phyloP scores from a whole-genome alignment of 2,888 invertebrate genomes.

The Orchesellides sinensis region DNA sequence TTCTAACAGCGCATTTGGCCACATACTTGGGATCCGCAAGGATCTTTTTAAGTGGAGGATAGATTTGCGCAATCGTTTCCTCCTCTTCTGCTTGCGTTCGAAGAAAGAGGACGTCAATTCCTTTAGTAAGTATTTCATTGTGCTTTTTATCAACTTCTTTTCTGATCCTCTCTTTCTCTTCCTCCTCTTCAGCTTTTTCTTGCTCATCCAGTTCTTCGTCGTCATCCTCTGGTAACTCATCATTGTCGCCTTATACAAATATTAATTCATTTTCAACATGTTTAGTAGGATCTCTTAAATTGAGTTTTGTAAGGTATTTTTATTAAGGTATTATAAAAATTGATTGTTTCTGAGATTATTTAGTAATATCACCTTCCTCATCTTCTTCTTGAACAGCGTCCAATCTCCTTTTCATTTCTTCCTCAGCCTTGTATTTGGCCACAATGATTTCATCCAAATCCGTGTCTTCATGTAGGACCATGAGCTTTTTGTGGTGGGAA shows the following conservation, averaged over 20 bases:
- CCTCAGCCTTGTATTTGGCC: constrained; percentile 10
- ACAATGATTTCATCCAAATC: constrained; percentile 50
- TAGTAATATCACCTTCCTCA: neutral
- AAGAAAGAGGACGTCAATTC: constrained; percentile 30
- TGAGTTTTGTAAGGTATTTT: neutral
- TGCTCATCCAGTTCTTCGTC: neutral
- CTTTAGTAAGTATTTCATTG: constrained; percentile 32
- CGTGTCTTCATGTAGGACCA: constrained; percentile 35
- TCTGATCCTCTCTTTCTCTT: neutral
- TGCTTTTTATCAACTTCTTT: constrained; percentile 12
- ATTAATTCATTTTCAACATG: no score
- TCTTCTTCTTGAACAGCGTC: neutral
- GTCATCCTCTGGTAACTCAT: neutral
- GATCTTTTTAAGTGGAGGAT: constrained; percentile 49
- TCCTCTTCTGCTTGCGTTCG: constrained; percentile 54
- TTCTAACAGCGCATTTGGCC: constrained; percentile 33
- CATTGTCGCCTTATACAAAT: neutral
- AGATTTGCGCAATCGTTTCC: constrained; percentile 43
- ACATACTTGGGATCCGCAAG: constrained; percentile 58
- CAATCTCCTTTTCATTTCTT: neutral
- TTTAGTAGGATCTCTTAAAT: neutral
- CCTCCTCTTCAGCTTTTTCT: neutral
- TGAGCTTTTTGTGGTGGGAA: constrained; percentile 38
- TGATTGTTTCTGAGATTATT: no score
- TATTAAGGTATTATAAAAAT: neutral